Base-by-base conservation (phyloP, 2,888 invertebrate genomes). In the Oligia strigilis region DNA sequence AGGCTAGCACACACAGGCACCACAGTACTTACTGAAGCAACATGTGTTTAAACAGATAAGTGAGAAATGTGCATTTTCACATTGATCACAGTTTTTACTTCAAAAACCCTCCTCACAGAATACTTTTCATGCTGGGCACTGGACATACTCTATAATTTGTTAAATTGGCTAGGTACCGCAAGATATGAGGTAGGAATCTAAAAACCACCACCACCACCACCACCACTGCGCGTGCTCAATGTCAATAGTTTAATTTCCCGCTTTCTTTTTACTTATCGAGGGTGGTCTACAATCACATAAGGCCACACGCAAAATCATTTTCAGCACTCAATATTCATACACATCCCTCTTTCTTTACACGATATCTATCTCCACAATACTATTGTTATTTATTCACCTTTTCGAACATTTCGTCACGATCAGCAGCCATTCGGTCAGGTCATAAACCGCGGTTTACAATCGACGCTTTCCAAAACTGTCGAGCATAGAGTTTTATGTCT, bases 381-480 rank as follows among this genome's bases (percentile, higher is more conserved):
- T 64, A 77, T 83, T 79, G 76, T 86, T 55, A 64, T 66, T 60
- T 83, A 87, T 85, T 83, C 87, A 80, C 66, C 9, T 43, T 46
- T 4, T 64, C 0, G 17, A 58, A 60, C 86, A 76, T 83, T 78
- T 83, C 66, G 64, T 83, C 84, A 86, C 86, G 86, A 60, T 64
- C 77, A 46, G 70, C 78, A 69, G 55, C 46, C 46, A 64, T 29
- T 64, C 58, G 43, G 73, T 19, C 60, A 29, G 29, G 43, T 46
- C 84, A 77, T 85, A 85, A 87, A 85, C 55, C 13, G 64, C 49
- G 60, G 46, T 86, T 82, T 73, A 83, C 77, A 73, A 75, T 83
- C 84, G 71, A 73, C 76, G 76, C 83, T 86, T 79, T 82, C 83
- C 86, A 62, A 86, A 86, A 74, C 82, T 62, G 75, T 75, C 64